Evolutionary conservation across 2,888 invertebrate genomes (phyloP), one percentile per base, ranked within the genome.

Genomic region (Drosophila greeni): DNA sequence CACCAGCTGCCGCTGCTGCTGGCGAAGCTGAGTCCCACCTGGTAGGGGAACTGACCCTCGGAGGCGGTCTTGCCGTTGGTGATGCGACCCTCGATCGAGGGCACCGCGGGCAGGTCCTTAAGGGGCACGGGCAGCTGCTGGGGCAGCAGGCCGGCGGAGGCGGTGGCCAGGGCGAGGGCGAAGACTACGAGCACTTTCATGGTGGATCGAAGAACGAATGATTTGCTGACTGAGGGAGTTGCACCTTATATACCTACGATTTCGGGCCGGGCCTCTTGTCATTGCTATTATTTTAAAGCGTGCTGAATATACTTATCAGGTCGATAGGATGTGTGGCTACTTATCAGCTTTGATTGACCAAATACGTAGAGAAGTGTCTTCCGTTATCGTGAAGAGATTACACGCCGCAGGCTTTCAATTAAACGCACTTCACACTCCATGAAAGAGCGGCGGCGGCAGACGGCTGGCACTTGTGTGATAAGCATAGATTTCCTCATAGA

Each of bases 151-250:
- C 76, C 76, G 31, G 82, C 82, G 33, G 83, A 79, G 62, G 70
- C 84, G 51, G 73, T 53, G 66, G 76, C 84, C 58, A 84, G 53
- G 33, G 83, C 75, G 69, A 84, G 36, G 54, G 78, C 78, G 31
- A 84, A 54, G 47, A 84, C 76, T 58, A 84, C 54, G 52, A 84
- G 60, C 42, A 82, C 68, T 70, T 85, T 82, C 84, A 84, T 85
- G 42, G 52, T 73, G 68, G 55, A 77, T 67, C 49, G 59, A 47
- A n/a, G 16, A 79, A 70, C 64, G 69, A 84, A 69, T 71, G 70
- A 45, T 33, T 48, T 5, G 20, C 20, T 3, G 12, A 14, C 33
- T 62, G 16, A 11, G 8, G n/a, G 8, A 6, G n/a, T 12, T 6
- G 0, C 20, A 12, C 23, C 9, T 55, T 54, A 55, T 55, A 58